Base-by-base conservation (phyloP, 2,113 vertebrate species). In the Labeo rohita region DNA sequence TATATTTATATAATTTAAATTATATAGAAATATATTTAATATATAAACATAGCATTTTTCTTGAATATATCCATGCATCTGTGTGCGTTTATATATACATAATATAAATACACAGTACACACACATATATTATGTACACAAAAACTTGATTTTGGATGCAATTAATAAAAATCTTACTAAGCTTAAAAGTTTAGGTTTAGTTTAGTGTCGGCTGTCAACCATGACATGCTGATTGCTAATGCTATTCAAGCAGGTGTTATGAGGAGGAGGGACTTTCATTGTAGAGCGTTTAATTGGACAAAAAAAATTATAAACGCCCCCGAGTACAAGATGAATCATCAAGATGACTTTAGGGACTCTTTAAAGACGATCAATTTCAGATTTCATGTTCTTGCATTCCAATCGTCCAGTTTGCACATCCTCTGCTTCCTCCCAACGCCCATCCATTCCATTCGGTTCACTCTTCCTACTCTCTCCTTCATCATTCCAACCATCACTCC, bases 401-500 rank as follows among this genome's bases (percentile, higher is more conserved):
- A 43, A 21, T 21, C 16, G 2, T 72, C 68, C 39, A 72, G 39
- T 66, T 91, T 82, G 6, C 3, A 23, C 16, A 39, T 65, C 34
- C 21, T 68, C 36, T 68, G 21, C 50, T 68, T 73, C 74, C 7
- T n/a, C 28, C 21, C 54, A 2, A n/a, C 34, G 66, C 59, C 34
- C 56, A 56, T 82, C 47, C n/a, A 75, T 66, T 75, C 56, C 15
- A 13, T 47, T 39, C 5, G 39, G 39, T 39, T 76, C 43, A 3
- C 52, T 34, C 18, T 56, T 18, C 63, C 52, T 63, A 50, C 85
- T 87, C 87, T 72, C 66, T 86, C 82, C 78, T 87, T 85, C 47
- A 18, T 80, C 85, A 84, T 84, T 83, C 89, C 54, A 73, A n/a
- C 79, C 84, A 88, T 91, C 93, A 85, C 90, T 85, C 80, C 90